A percentile compares a stretch with the other conserved stretches of the same genome.
phyloP scores from a whole-genome alignment of 2,113 vertebrate species.

The Taxidea taxus region DNA sequence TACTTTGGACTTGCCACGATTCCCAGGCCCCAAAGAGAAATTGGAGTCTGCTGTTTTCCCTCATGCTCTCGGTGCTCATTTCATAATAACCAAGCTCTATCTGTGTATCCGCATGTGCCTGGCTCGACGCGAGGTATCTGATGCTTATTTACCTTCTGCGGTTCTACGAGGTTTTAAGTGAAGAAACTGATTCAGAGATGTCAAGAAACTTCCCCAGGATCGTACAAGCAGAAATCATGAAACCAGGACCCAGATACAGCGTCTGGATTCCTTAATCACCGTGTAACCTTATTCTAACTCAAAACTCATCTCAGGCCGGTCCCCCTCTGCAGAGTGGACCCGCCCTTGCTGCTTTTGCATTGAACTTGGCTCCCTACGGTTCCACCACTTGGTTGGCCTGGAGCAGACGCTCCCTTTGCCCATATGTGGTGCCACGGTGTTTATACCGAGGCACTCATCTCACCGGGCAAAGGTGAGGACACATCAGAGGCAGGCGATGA shows the following conservation, averaged over 20 bases:
- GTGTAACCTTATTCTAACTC: not conserved
- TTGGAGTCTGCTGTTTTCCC: not conserved
- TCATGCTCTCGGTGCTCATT: not conserved
- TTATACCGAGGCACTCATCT: not conserved
- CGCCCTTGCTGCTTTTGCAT: not conserved
- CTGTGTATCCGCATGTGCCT: not conserved
- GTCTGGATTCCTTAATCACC: not conserved
- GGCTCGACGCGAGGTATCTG: not conserved
- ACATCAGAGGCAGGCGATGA: not conserved
- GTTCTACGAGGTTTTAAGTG: no score
- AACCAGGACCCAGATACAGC: not conserved
- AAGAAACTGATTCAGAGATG: not conserved
- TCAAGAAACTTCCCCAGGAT: not conserved
- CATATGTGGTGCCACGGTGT: not conserved
- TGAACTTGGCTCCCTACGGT: fast-evolving
- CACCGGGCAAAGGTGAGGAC: not conserved
- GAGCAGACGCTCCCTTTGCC: not conserved
- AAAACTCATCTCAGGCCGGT: not conserved
- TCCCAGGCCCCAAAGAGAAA: constrained; percentile 24
- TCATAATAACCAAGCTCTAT: not conserved
- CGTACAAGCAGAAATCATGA: not conserved
- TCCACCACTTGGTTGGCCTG: not conserved
- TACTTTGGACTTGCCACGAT: constrained; percentile 23
- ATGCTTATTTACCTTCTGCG: not conserved
- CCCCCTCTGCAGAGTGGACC: not conserved